Base-by-base conservation (phyloP, 2,113 vertebrate species). In the Lanius ludovicianus region DNA sequence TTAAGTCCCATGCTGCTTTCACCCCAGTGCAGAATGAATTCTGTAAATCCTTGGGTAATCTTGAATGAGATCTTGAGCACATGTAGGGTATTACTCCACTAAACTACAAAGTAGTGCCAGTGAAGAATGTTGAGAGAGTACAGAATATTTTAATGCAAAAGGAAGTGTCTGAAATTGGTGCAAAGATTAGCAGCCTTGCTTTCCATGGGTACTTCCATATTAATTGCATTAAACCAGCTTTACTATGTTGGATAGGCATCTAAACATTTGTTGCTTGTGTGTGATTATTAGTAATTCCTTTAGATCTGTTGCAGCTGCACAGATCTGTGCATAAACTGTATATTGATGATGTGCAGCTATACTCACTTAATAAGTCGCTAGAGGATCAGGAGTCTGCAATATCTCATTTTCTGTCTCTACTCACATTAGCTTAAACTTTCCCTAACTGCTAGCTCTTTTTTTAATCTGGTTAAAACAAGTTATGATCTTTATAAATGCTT, bases 41-140 rank as follows among this genome's bases (percentile, higher is more conserved):
- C 76, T 87, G 15, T 88, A 89, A 91, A 95, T 94, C 57, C n/a
- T 60, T 68, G 52, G 57, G 50, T 83, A 49, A 46, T 95, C 82
- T 95, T 89, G 56, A 91, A 21, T 2, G 49, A 86, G 84, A 65
- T 89, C 77, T 74, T 71, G 70, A 78, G 56, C 70, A 56, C 21
- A 13, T 71, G 63, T 22, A 28, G 64, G 65, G 7, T 62, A 39
- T 81, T 92, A 46, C 20, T 89, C 65, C 0, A 4, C 53, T 79
- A 31, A 93, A 89, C 41, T 83, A 89, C 87, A 78, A 81, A 81
- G 91, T 68, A 80, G 69, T 55, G 46, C n/a, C 84, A 30, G 18
- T 42, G 53, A 87, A 83, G 60, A 55, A 74, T 46, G 82, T 37
- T 65, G 41, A 39, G 37, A 68, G 31, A 70, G 33, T 65, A 82